A percentile compares a stretch with the other conserved stretches of the same genome.
Conservation (phyloP, 2,888 invertebrate genomes). For the Chloromyia formosa region DNA sequence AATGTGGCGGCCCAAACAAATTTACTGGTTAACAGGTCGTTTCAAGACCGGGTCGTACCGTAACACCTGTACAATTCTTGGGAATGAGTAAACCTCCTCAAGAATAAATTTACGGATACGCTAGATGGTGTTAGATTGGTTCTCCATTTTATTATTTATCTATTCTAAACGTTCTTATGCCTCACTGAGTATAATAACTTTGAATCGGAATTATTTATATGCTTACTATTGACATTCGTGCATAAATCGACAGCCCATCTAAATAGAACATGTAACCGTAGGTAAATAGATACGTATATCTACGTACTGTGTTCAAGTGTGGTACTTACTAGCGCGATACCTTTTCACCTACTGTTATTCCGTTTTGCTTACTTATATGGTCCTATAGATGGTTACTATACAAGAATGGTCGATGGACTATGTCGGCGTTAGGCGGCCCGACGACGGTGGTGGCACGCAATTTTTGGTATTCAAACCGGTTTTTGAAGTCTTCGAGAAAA, state of each 20-base stretch:
- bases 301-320: background rate
- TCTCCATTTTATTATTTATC: background rate
- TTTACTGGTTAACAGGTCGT: constrained; percentile 33
- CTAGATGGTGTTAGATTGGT: constrained; percentile 5
- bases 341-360: constrained; percentile 44
- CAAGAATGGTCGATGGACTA: background rate
- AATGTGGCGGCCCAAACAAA: constrained; percentile 33
- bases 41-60: constrained; percentile 7
- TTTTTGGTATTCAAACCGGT: constrained; percentile 47
- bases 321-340: constrained; percentile 5
- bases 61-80: constrained; percentile 35
- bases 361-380: constrained; percentile 3
- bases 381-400: no score
- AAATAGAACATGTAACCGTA: background rate
- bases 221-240: constrained; percentile 26
- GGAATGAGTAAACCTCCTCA: constrained; percentile 28
- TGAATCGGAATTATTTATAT: constrained; percentile 17
- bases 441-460: constrained; percentile 12
- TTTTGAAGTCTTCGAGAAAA: constrained; percentile 42
- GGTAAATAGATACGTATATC: background rate
- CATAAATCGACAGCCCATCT: constrained; percentile 15
- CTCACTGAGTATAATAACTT: constrained; percentile 21
- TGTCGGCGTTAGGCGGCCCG: background rate
- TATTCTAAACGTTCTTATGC: background rate
- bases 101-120: constrained; percentile 26